Evolutionary conservation across 1,140 invertebrate genomes (phyloP).

Genomic region (Brachionus koreanus): DNA sequence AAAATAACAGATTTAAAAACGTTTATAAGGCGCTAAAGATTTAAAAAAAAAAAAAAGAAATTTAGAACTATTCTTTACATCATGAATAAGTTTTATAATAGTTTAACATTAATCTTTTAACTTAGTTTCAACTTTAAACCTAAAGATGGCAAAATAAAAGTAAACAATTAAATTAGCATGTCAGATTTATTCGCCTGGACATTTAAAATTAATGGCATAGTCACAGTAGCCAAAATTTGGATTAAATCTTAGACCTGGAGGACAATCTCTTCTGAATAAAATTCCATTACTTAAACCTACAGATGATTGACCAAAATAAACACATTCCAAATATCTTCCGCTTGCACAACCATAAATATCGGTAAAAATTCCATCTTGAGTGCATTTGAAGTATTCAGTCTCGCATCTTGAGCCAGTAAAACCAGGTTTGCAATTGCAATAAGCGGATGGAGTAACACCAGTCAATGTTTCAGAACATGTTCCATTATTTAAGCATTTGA

Average conservation of each 20-base stretch:
- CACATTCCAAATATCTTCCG: slow-evolving; percentile 45
- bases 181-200: slow-evolving; percentile 38
- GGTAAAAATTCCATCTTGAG: slow-evolving; percentile 31
- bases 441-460: not conserved
- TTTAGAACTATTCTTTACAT: not conserved
- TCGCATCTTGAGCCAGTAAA: slow-evolving; percentile 42
- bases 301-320: slow-evolving; percentile 44
- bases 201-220: slow-evolving; percentile 43
- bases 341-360: slow-evolving; percentile 26
- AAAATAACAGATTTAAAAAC: not conserved
- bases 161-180: not conserved
- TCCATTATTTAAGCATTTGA: slow-evolving; percentile 86
- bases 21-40: not conserved
- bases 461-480: slow-evolving; percentile 64
- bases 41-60: not conserved
- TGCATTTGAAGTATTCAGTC: slow-evolving; percentile 42
- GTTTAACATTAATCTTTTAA: not conserved
- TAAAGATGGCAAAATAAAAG: not conserved
- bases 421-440: slow-evolving; percentile 43
- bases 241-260: slow-evolving; percentile 29
- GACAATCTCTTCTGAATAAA: slow-evolving; percentile 34
- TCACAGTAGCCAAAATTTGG: slow-evolving; percentile 31
- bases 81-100: not conserved
- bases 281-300: slow-evolving; percentile 41
- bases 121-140: not conserved